Evolutionary conservation across 2,888 invertebrate genomes (phyloP).

Genomic region (Coleophora deauratella): DNA sequence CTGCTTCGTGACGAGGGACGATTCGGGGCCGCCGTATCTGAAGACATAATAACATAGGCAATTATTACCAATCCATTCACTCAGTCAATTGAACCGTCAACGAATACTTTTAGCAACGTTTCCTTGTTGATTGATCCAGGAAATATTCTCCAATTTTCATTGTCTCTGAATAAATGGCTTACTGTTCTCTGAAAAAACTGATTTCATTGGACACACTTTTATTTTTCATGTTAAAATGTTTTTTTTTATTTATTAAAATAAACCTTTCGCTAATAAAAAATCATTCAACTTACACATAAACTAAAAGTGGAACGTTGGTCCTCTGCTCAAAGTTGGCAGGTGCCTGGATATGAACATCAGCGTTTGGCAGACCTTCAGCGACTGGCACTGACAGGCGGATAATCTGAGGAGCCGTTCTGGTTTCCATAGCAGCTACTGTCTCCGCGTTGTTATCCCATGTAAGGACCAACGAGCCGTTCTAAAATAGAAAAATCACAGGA

Average conservation of each 20-base stretch:
- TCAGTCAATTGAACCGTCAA: background rate
- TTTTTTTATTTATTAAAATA: too few relatives aligned
- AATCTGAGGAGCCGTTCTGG: constrained; percentile 71
- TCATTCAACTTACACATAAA: constrained; percentile 90
- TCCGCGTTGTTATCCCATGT: constrained; percentile 81
- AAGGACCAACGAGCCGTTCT: constrained; percentile 45
- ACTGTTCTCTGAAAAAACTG: too few relatives aligned
- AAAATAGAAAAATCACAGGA: too few relatives aligned
- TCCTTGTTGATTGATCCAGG: too few relatives aligned
- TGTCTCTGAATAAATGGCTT: too few relatives aligned
- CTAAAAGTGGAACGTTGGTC: constrained; percentile 86
- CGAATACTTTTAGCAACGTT: too few relatives aligned
- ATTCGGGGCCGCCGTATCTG: constrained; percentile 95
- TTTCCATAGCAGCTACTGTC: constrained; percentile 58
- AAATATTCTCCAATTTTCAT: too few relatives aligned
- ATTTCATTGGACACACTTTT: too few relatives aligned
- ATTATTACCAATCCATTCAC: background rate
- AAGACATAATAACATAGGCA: background rate
- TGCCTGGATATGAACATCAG: constrained; percentile 82
- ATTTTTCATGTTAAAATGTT: too few relatives aligned
- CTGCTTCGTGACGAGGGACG: constrained; percentile 86
- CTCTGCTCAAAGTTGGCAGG: constrained; percentile 81
- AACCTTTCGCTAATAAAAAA: too few relatives aligned
- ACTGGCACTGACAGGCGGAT: constrained; percentile 77
- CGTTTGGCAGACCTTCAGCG: constrained; percentile 76